phyloP scores from a whole-genome alignment of 2,888 invertebrate genomes.

The Odontothrips loti region DNA sequence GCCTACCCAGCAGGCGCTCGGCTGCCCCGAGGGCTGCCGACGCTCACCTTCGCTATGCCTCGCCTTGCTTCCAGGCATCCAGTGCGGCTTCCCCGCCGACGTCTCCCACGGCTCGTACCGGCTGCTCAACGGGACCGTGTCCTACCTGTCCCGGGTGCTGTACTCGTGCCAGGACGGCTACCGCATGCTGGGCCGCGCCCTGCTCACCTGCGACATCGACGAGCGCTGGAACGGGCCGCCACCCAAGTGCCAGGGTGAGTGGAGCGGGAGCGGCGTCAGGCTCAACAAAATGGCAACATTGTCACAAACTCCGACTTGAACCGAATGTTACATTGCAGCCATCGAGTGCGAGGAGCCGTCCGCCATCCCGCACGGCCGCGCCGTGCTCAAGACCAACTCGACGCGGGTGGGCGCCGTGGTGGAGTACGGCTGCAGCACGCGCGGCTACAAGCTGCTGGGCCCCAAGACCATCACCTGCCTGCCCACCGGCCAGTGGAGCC shows the following conservation, averaged over 20 bases:
- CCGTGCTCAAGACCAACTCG: constrained; percentile 54
- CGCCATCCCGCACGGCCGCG: constrained; percentile 59
- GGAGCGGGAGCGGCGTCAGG: too few species aligned
- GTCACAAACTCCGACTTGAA: too few species aligned
- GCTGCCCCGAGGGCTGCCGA: too few species aligned
- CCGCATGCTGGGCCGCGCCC: constrained; percentile 76
- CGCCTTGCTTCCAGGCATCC: constrained; percentile 62
- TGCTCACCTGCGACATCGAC: constrained; percentile 84
- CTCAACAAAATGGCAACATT: too few species aligned
- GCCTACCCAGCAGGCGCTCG: too few species aligned
- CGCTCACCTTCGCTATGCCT: too few species aligned
- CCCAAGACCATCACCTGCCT: constrained; percentile 64
- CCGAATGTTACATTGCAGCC: constrained; percentile 52
- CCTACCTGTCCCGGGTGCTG: constrained; percentile 81
- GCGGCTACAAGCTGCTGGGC: constrained; percentile 66
- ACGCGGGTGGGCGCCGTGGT: constrained; percentile 64
- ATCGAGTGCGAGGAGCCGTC: constrained; percentile 68
- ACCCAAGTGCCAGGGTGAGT: constrained; percentile 75
- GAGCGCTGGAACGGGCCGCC: constrained; percentile 93
- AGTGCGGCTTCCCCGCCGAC: constrained; percentile 84
- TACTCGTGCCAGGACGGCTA: constrained; percentile 79
- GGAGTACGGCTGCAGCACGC: constrained; percentile 65
- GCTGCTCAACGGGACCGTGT: constrained; percentile 77
- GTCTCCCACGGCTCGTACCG: constrained; percentile 76
- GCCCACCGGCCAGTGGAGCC: constrained; percentile 74